These are phyloP conservation scores for Dicerorhinus sumatrensis DNA, from an alignment of 2,113 vertebrate genomes.

Conservation along the genomic window DNA sequence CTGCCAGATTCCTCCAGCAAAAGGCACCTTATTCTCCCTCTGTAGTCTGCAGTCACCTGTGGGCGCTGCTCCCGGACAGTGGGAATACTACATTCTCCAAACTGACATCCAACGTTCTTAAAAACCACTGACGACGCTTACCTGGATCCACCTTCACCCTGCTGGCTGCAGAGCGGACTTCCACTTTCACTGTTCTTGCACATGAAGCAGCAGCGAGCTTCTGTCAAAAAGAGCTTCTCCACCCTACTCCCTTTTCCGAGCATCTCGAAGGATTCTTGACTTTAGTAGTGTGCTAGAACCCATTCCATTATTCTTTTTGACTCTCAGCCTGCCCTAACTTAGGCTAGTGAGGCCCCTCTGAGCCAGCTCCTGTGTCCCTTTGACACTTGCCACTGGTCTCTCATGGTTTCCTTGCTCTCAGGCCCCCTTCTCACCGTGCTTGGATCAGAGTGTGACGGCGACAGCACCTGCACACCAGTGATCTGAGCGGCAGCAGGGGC, in stretches of 20 bases:
- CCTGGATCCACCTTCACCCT: neutral
- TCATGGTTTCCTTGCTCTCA: neutral
- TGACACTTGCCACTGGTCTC: neutral
- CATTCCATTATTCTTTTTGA: rapidly evolving
- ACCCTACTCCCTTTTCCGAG: rapidly evolving
- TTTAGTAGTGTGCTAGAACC: rapidly evolving
- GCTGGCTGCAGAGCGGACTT: rapidly evolving
- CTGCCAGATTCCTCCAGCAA: neutral
- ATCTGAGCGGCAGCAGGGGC: neutral
- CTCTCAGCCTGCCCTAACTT: neutral
- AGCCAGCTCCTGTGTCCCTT: neutral
- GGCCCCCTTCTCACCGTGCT: neutral
- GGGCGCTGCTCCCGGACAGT: rapidly evolving
- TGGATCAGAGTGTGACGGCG: rapidly evolving
- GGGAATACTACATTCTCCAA: neutral
- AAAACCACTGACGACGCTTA: rapidly evolving
- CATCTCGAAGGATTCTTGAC: neutral
- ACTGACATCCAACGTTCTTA: rapidly evolving
- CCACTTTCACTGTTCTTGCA: rapidly evolving
- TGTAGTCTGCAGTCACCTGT: no score
- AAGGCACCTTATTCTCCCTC: neutral
- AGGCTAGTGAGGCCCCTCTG: neutral
- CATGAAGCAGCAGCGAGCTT: rapidly evolving
- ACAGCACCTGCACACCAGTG: rapidly evolving
- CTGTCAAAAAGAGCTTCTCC: neutral